Base-by-base conservation (phyloP, 2,888 invertebrate genomes). In the Eupithecia subfuscata region DNA sequence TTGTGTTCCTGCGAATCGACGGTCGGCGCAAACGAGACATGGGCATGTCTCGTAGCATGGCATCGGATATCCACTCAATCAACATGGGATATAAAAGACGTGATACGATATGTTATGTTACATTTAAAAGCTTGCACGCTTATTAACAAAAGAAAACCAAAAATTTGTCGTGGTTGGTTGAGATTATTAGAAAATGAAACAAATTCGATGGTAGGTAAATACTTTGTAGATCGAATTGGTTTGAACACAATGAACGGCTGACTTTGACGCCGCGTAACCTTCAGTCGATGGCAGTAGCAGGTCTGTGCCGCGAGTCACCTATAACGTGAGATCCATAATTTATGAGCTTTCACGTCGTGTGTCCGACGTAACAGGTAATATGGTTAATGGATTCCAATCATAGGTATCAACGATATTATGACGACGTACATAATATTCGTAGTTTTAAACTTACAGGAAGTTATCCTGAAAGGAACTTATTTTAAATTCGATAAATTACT, bases 311-410 rank as follows among this genome's bases (percentile, higher is more conserved):
- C 60, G 25, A 12, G 64, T 34, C 8, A 64, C 64, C 64, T 64
- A 34, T 64, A 22, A 70, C 67, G 70, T 65, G 70, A 30, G 65
- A 67, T 75, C 67, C 70, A 71, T 75, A 71, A 75, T 75, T 75
- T 67, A 71, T 75, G 43, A 60, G 43, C 71, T 67, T 43, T 68
- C 70, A 40, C 34, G 56, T 48, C 69, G 14, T 40, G 34, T 56
- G 75, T 56, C 43, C 67, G 37, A n/a, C n/a, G 37, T 67, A 12
- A 37, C 40, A 37, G 67, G n/a, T 67, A 67, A 30, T 45, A 69
- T 45, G 69, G 30, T 45, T 69, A 69, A 45, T 69, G 69, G 43
- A 64, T 64, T 34, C 34, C 64, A 64, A 64, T 64, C 34, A 34
- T 34, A 16, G 64, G 64, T 56, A n/a, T 56, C 63, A 25, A 16